Evolutionary conservation across 2,888 invertebrate species (phyloP), one percentile per base, ranked within the genome.

Genomic region (Synergus gifuensis): DNA sequence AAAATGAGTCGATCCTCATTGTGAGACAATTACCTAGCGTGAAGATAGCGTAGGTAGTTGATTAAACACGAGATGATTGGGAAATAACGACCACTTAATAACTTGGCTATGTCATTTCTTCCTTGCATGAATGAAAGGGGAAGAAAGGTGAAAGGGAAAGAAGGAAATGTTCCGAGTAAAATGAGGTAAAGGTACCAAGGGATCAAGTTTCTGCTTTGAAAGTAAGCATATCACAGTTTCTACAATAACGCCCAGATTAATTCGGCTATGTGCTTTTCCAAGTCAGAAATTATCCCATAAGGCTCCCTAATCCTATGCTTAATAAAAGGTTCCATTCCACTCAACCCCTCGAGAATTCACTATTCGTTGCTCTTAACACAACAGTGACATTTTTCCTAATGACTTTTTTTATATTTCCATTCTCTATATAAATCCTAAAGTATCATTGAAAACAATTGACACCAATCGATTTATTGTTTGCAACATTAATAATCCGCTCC

Each of bases 51-150:
- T 85, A 84, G 84, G 83, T 83, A 84, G 83, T 86, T 86, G 85
- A 86, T 86, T 86, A 86, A 86, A 86, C 84, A 82, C 67, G 78
- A 78, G 83, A 80, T 83, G 84, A 86, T 85, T 84, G 84, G 81
- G 67, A 78, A 79, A 66, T 86, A 86, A 86, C 82, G 84, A 83
- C 83, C 83, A 78, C 79, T 83, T 85, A 85, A 86, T 85, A 84
- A 84, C 84, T 86, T 85, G 81, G 82, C 85, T 85, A 85, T 83
- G 82, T 85, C 85, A 80, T 85, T 85, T 85, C 85, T 84, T 82
- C 73, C 28, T n/a, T 54, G 54, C 54, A 49, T 54, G 54, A 73
- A 49, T 49, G 49, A 54, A 73, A 73, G 69, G 18, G 69, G 28
- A 36, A 22, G 49, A 22, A 46, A 69, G 49, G 8, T 46, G 36